Base-by-base conservation (phyloP, 2,888 invertebrate genomes). In the Amiota mariae region DNA sequence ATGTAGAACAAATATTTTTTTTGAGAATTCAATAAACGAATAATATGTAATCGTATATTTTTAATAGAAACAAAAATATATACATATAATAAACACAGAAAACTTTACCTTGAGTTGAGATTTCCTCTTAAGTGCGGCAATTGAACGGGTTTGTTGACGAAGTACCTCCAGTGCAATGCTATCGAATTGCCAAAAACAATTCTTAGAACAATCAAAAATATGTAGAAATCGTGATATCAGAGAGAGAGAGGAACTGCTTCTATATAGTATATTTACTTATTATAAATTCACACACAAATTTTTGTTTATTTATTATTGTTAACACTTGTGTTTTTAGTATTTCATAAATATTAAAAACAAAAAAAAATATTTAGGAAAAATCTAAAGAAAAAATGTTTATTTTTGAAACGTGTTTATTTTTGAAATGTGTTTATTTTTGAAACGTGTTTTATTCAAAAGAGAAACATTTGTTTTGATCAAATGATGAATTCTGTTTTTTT, bases 71-170 rank as follows among this genome's bases (percentile, higher is more conserved):
- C 11, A 36, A 36, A 10, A 63, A 4, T 36, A 24, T 24, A 63
- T 12, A 12, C 10, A 10, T 36, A 63, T 13, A 6, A 6, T 36
- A 36, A 36, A 13, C 1, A 63, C 9, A 6, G 20, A 59, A 15
- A 59, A 68, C 20, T 67, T 84, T 88, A 89, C 89, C 89, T 89
- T 89, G 89, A 88, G 84, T 82, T 89, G 88, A 76, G 89, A 89
- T 87, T 89, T 89, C 82, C 89, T 88, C 81, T 87, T 89, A 75
- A 89, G 94, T 90, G 95, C 94, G 92, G 95, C 95, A 91, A 95
- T 94, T 91, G 94, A 95, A 92, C 95, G 93, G 91, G 95, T 95
- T 91, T 95, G 95, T 88, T 94, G 94, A 91, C 95, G 93, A 92
- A 95, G 92, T 90, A 94, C 94, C 94, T 95, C 95, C 95, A 93